Percentiles rank a stretch among this genome's conserved stretches.
Evolutionary conservation across 53 echinoderm and acorn worm genomes (phyloP).

Genomic region (Mesocentrotus franciscanus): DNA sequence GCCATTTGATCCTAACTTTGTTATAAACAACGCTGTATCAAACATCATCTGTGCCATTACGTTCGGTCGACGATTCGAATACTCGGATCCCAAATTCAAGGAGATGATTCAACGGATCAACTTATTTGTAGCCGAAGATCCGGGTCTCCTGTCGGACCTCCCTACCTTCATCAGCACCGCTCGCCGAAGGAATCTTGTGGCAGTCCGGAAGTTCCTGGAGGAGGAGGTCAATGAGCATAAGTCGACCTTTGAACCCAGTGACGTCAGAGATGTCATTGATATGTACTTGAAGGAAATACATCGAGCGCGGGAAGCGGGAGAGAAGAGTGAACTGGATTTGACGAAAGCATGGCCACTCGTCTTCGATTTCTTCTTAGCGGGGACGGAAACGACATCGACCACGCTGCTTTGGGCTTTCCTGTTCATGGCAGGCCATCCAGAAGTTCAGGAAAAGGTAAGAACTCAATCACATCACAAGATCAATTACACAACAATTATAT

Average conservation of each 20-base stretch:
- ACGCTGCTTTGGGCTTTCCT: slow-evolving; percentile 68
- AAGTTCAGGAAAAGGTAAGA: slow-evolving; percentile 67
- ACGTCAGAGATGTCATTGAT: slow-evolving; percentile 61
- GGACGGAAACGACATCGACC: slow-evolving; percentile 66
- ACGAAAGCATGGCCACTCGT: slow-evolving; percentile 59
- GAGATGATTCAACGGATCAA: slow-evolving; percentile 45
- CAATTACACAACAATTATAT: too few relatives aligned
- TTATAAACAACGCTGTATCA: slow-evolving; percentile 69
- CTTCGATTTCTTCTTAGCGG: slow-evolving; percentile 69
- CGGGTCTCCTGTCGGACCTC: slow-evolving; percentile 29
- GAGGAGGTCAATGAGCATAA: slow-evolving; percentile 63
- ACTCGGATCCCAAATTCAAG: slow-evolving; percentile 64
- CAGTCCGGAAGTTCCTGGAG: slow-evolving; percentile 24
- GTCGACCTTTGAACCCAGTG: slow-evolving; percentile 56
- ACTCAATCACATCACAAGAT: background rate
- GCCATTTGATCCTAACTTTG: slow-evolving; percentile 72
- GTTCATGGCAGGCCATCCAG: slow-evolving; percentile 63
- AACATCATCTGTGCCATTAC: slow-evolving; percentile 84
- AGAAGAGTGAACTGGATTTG: slow-evolving; percentile 17
- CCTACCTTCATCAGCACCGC: slow-evolving; percentile 48
- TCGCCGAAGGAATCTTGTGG: slow-evolving; percentile 34
- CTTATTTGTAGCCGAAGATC: slow-evolving; percentile 44
- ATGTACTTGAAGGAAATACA: slow-evolving; percentile 44
- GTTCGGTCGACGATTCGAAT: slow-evolving; percentile 75
- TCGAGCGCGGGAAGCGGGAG: slow-evolving; percentile 16